Percentiles rank a stretch among this genome's conserved stretches.
These are phyloP conservation scores for Plestiodon gilberti DNA, from an alignment of 2,113 vertebrate genomes.

Conservation along the genomic window DNA sequence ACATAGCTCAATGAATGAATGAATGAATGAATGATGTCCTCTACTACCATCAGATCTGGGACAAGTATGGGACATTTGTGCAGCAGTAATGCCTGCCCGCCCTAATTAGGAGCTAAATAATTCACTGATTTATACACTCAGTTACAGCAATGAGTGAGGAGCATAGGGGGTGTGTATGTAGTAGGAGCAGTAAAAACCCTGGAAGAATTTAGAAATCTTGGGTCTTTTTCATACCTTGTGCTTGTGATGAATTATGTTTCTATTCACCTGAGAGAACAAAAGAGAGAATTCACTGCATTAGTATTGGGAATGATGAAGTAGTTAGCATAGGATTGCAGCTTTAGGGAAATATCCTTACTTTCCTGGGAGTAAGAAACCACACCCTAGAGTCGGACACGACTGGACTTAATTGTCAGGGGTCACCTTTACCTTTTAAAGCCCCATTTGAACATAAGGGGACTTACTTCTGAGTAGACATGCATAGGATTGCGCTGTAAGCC, in stretches of 20 bases:
- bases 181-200: too few relatives aligned
- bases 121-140: background rate
- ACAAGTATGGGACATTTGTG: background rate
- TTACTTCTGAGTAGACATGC: too few relatives aligned
- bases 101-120: background rate
- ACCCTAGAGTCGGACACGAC: too few relatives aligned
- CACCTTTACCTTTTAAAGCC: too few relatives aligned
- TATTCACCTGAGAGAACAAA: slow-evolving; percentile 72
- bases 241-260: slow-evolving; percentile 76
- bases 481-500: too few relatives aligned
- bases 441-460: too few relatives aligned
- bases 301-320: background rate
- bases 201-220: background rate
- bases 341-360: too few relatives aligned
- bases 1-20: too few relatives aligned
- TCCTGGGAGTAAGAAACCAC: too few relatives aligned
- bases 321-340: too few relatives aligned
- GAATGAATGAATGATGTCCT: background rate
- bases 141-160: background rate
- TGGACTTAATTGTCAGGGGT: too few relatives aligned
- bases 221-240: slow-evolving; percentile 75
- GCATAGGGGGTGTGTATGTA: too few relatives aligned
- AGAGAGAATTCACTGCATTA: background rate
- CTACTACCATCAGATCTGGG: background rate
- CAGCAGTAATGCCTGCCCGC: background rate